Evolutionary conservation across 2,113 vertebrate species (phyloP), one percentile per base, ranked within the genome.

Genomic region (Ciconia maguari): DNA sequence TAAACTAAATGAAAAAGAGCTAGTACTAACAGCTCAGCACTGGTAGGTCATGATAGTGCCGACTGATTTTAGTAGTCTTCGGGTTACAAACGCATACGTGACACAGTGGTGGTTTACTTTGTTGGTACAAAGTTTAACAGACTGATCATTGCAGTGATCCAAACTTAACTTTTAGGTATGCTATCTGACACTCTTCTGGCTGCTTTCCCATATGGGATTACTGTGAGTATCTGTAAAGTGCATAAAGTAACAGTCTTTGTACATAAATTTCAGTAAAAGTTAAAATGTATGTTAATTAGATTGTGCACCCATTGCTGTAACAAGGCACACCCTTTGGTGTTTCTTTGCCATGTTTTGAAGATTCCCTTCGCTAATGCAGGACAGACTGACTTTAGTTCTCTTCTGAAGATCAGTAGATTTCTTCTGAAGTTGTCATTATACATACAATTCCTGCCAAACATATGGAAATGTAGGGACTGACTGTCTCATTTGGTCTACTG

Each of bases 81-180:
- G 46, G 68, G 29, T 36, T 30, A 44, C 16, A 27, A 21, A 32
- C 8, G 12, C 9, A 5, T 20, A 5, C 0, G 0, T 60, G 38
- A 13, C 60, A 16, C 22, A 3, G 22, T 15, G 22, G 5, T 55
- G 48, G 32, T 68, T 95, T 52, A n/a, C 48, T 84, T 66, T 54
- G 21, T 41, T 77, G 11, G 42, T 25, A 16, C 12, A 16, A 46
- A 76, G 25, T 61, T 51, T 61, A 93, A 49, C 20, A 49, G 42
- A 12, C 58, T 36, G 46, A 34, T 80, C 26, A 14, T 12, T 70
- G 29, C 65, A 32, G 55, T 78, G 72, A 25, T 58, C 36, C 81
- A 87, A 30, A 84, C 5, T 32, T 48, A n/a, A 72, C 19, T 44
- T 91, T 78, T 41, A 64, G 34, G 32, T 58, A 6, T 55, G 18